Evolutionary conservation across 2,888 invertebrate genomes (phyloP), one percentile per base, ranked within the genome.

Genomic region (Lepidochrysops patricia): DNA sequence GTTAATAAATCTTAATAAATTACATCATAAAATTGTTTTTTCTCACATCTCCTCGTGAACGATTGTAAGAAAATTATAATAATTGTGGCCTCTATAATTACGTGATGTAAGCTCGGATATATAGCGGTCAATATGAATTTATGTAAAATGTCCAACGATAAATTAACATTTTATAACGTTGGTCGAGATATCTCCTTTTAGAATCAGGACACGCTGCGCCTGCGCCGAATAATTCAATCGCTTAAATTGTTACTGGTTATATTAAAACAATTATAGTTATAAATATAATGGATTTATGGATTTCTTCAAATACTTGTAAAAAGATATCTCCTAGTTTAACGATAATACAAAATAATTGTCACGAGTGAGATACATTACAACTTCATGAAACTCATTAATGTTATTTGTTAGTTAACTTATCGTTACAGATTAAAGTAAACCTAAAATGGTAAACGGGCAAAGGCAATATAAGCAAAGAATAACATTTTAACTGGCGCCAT

Each of bases 11-110:
- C 87, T 84, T 67, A 69, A 68, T 71, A 77, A 77, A 75, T 77
- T 76, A 74, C 73, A 72, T 73, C 75, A 75, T 79, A 79, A 84
- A 84, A 85, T 80, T 80, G 79, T 84, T 85, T 82, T 83, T 87
- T 88, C 86, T 84, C 88, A 85, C 86, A 82, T 87, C 82, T 79
- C 86, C 82, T 83, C 82, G 79, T 76, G 72, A 75, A 74, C 77
- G 83, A 85, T 87, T 85, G 85, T 85, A 85, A 78, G 79, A 81
- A 87, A 89, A 89, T 88, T 89, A 89, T 86, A 87, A 89, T 89
- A 88, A 89, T 88, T 87, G 84, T 84, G 79, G 73, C 68, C 75
- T 67, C 71, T 75, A 75, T 86, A 86, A 88, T 88, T 82, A 87
- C 80, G 81, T 83, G 84, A 84, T 81, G 82, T 83, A 86, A 84